Conservation (phyloP, 2,797 vertebrate species). For the Tinamus major region DNA sequence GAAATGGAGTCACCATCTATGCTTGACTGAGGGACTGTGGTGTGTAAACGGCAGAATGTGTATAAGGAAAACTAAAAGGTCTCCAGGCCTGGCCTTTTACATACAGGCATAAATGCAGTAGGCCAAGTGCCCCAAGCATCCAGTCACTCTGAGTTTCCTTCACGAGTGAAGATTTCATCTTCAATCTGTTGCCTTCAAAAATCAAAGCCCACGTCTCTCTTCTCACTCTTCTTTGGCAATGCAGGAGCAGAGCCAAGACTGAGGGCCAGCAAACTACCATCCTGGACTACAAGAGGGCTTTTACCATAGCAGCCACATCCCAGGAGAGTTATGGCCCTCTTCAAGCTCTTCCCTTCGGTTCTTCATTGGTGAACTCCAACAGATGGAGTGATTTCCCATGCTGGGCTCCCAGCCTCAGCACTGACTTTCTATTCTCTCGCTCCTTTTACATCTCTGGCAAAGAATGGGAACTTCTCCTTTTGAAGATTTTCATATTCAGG, state of each 20-base stretch:
- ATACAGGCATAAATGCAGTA: not conserved
- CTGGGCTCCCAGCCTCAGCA: not conserved
- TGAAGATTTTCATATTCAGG: not conserved
- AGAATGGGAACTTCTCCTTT: not conserved
- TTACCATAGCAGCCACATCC: no score
- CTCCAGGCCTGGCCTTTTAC: not conserved
- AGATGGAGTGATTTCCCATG: not conserved
- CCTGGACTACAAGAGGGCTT: no score
- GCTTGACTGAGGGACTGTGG: not conserved
- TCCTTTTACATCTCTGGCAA: not conserved
- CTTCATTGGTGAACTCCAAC: no score
- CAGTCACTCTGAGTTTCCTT: not conserved
- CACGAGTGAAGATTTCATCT: not conserved
- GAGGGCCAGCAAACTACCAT: not conserved
- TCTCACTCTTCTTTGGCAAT: not conserved
- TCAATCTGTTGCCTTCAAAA: not conserved
- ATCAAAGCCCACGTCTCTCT: not conserved
- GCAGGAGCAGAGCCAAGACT: not conserved
- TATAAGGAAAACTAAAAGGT: not conserved
- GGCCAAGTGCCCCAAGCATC: not conserved
- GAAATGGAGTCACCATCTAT: not conserved
- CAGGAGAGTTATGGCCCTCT: not conserved
- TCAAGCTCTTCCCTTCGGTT: not conserved
- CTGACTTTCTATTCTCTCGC: not conserved
- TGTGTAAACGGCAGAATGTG: accelerated